Evolutionary conservation across 2,888 invertebrate species (phyloP), one percentile per base, ranked within the genome.

Genomic region (Oxystoma pomonae): DNA sequence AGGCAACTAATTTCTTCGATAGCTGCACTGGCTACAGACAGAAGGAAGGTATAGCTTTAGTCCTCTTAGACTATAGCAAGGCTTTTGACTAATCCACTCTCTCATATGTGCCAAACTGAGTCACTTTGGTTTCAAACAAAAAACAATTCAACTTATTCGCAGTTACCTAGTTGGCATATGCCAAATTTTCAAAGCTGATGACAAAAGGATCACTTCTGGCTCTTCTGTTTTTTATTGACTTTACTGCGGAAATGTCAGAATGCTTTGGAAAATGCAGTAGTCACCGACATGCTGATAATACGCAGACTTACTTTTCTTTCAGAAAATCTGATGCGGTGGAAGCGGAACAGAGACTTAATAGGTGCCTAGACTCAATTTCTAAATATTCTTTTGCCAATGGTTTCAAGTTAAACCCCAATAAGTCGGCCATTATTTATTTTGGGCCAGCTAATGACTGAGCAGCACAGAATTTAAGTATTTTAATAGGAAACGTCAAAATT

Each of bases 201-300:
- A 35, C 35, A 7, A 35, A 35, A 53, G 53, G 53, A 5, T 53
- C 17, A 53, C 3, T 57, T 16, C 20, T 57, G 3, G 57, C 17
- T 20, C 57, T 19, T 20, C 57, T 57, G 3, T 20, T 57, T n/a
- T 57, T 18, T n/a, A 20, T 20, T 18, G n/a, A 12, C 18, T 57
- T 16, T 20, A 57, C 57, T 16, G 19, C 57, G n/a, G 57, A 57
- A 5, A 20, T 57, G 20, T 18, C 16, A 16, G n/a, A n/a, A 3
- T 18, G 19, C n/a, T 57, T 57, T 20, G 20, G 20, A 16, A 9
- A 57, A n/a, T 57, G 19, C 20, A 20, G 20, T 20, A 19, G 19
- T 57, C 57, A 57, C 57, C 3, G 19, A 18, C 18, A 12, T 20
- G 57, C 20, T 57, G 57, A 57, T 57, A 19, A 57, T n/a, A 57